These are phyloP conservation scores for Ruditapes philippinarum DNA, from an alignment of 1,140 invertebrate genomes.

Conservation along the genomic window DNA sequence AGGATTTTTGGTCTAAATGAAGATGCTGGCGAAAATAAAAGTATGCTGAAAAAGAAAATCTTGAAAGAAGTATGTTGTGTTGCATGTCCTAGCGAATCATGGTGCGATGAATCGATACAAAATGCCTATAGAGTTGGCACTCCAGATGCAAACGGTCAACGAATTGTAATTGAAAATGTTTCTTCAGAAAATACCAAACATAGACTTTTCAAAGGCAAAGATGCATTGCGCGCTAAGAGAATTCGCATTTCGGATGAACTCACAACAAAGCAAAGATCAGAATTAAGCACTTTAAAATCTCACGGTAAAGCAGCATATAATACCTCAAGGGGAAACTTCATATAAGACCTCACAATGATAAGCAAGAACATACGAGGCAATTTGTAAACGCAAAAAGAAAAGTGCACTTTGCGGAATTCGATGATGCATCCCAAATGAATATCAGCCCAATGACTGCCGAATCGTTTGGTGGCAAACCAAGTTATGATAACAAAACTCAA, in stretches of 20 bases:
- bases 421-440: no score
- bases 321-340: background rate
- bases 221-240: background rate
- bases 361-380: background rate
- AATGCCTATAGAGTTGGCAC: background rate
- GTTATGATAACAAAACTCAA: background rate
- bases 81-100: background rate
- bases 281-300: background rate
- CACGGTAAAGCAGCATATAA: background rate
- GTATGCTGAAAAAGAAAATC: background rate
- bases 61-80: background rate
- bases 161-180: background rate
- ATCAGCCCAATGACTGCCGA: background rate
- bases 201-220: background rate
- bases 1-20: conserved; percentile 3
- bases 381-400: background rate
- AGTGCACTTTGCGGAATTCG: no score
- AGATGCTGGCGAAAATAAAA: background rate
- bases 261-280: background rate
- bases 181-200: background rate
- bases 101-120: background rate
- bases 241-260: background rate
- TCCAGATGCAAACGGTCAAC: background rate
- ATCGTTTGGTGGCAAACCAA: background rate
- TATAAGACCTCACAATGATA: background rate